phyloP scores from a whole-genome alignment of 1,140 invertebrate genomes.

The Drosophila athabasca region DNA sequence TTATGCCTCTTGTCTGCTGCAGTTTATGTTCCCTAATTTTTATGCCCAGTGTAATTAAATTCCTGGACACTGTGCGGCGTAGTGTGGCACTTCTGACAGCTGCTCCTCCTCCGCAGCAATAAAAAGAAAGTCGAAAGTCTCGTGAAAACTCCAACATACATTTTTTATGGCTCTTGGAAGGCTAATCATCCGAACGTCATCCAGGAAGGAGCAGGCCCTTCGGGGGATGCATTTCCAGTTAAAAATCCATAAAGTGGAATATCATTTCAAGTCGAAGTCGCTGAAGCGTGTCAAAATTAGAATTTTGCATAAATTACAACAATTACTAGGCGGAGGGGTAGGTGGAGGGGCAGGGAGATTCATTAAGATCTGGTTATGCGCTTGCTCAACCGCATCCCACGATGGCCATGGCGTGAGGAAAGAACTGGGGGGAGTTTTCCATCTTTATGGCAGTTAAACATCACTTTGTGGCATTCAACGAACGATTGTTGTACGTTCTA shows the following conservation, averaged over 20 bases:
- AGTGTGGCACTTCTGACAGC: constrained; percentile 8
- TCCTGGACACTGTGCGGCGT: constrained; percentile 12
- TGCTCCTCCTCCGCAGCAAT: constrained; percentile 16
- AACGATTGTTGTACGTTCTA: too few relatives aligned
- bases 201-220: background rate
- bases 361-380: constrained; percentile 15
- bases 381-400: constrained; percentile 3
- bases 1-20: constrained; percentile 13
- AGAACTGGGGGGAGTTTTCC: background rate
- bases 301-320: constrained; percentile 31
- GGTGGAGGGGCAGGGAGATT: constrained; percentile 1
- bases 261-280: constrained; percentile 7
- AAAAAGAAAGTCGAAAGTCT: constrained; percentile 7
- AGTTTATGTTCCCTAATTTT: constrained; percentile 49
- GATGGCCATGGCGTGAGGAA: background rate
- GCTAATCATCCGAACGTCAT: background rate
- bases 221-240: constrained; percentile 12
- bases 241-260: constrained; percentile 27
- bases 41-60: constrained; percentile 35
- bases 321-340: constrained; percentile 1
- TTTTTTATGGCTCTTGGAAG: constrained; percentile 15
- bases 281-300: constrained; percentile 22
- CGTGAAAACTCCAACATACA: constrained; percentile 1
- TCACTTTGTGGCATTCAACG: background rate
- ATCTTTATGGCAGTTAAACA: too few relatives aligned